Evolutionary conservation across 2,113 vertebrate species (phyloP).

Genomic region (Pungitius pungitius): DNA sequence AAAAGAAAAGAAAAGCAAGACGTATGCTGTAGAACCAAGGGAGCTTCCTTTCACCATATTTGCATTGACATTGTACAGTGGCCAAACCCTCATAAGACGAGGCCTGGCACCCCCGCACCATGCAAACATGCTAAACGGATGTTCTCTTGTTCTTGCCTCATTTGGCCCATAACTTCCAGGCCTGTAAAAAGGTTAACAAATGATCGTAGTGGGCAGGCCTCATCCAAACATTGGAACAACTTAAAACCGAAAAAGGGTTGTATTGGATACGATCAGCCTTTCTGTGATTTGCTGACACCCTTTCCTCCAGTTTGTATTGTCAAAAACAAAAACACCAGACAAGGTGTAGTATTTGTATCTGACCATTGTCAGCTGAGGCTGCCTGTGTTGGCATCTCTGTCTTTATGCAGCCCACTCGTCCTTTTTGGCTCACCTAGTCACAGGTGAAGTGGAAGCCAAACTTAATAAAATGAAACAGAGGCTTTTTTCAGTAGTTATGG

Average conservation of each 20-base stretch:
- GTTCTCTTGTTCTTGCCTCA: constrained; percentile 33
- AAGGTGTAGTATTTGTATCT: constrained; percentile 65
- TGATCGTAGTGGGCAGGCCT: constrained; percentile 23
- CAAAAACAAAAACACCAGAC: constrained; percentile 52
- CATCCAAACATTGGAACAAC: constrained; percentile 63
- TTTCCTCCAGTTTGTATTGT: constrained; percentile 46
- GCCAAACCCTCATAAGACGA: constrained; percentile 61
- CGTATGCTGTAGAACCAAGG: constrained; percentile 59
- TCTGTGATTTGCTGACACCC: constrained; percentile 49
- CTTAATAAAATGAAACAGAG: constrained; percentile 29
- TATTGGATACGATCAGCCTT: constrained; percentile 52
- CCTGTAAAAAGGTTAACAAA: constrained; percentile 30
- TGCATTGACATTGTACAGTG: constrained; percentile 70
- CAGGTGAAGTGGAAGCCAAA: constrained; percentile 53
- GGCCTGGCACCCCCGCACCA: constrained; percentile 40
- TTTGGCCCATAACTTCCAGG: constrained; percentile 38
- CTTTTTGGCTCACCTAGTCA: constrained; percentile 40
- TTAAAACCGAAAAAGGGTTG: constrained; percentile 53
- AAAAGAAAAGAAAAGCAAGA: constrained; percentile 67
- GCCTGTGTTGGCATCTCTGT: constrained; percentile 60
- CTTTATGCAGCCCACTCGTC: constrained; percentile 47
- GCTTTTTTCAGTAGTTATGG: constrained; percentile 58
- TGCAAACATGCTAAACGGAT: constrained; percentile 50
- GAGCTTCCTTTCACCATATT: constrained; percentile 59
- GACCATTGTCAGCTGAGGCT: constrained; percentile 55